Evolutionary conservation across 2,797 vertebrate species (phyloP), one percentile per base, ranked within the genome.

Genomic region (Enteromius fasciolatus): DNA sequence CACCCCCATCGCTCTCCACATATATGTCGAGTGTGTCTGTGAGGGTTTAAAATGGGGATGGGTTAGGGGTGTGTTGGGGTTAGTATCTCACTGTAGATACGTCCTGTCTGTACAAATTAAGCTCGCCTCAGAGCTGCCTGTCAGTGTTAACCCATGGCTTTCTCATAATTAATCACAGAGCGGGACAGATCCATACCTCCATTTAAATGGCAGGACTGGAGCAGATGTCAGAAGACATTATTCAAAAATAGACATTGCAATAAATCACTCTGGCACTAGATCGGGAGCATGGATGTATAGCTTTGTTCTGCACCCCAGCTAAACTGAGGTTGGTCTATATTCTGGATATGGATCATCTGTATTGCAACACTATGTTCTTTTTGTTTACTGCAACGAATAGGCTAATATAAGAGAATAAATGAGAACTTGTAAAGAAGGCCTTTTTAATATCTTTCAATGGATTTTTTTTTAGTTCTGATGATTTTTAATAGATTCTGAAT

Each of bases 161-260:
- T 88, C 79, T 85, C 89, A 92, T 91, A 93, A 93, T 93, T 92
- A 92, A 93, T 92, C 87, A 91, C 84, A 87, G 78, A 86, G 80
- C 64, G 68, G 78, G 84, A 90, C 85, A 84, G 91, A 91, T 92
- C 90, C 82, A 86, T 89, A 89, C 90, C 86, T 87, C 87, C 48
- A 72, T 87, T 87, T 87, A 80, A 86, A 89, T 90, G 80, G 87
- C 89, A 86, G 77, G 77, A 83, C 59, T 54, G 39, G 85, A 74
- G 69, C 79, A 76, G 76, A 84, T 83, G 85, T 85, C 85, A 86
- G 75, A 79, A 46, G 78, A 83, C 84, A 85, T 86, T 86, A 86
- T 83, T 84, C 85, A 86, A 82, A 77, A 85, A 46, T 61, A 80
- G 83, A 82, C 80, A 77, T 85, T 68, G 77, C 48, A 78, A 88